These are phyloP conservation scores for Tauraco erythrolophus DNA, from an alignment of 2,113 vertebrate genomes.

Conservation along the genomic window DNA sequence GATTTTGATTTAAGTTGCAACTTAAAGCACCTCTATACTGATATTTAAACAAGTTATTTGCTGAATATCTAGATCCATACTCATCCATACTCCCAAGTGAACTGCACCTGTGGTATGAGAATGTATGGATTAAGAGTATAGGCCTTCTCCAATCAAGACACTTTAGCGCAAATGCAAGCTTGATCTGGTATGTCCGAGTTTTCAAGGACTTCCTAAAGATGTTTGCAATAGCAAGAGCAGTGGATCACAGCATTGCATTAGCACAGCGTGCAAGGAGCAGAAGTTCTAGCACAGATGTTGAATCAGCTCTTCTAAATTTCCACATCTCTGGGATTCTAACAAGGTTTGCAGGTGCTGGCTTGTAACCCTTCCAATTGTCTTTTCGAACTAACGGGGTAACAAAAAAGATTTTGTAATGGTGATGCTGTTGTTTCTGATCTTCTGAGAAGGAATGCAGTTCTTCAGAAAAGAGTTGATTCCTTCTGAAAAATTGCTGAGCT, in stretches of 20 bases:
- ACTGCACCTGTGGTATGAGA: neutral
- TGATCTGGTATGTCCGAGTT: neutral
- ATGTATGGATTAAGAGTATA: neutral
- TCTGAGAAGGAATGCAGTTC: neutral
- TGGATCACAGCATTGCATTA: neutral
- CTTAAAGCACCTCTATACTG: neutral
- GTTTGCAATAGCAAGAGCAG: neutral
- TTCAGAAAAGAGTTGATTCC: neutral
- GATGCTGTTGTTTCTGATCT: neutral
- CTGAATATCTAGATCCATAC: neutral
- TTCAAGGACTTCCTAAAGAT: neutral
- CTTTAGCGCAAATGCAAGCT: neutral
- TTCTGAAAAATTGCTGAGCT: neutral
- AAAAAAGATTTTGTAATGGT: neutral
- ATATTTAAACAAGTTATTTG: neutral
- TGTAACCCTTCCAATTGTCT: neutral
- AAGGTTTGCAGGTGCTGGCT: neutral
- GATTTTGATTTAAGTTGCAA: neutral
- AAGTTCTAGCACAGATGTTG: neutral
- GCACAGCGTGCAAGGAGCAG: neutral
- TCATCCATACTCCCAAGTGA: neutral
- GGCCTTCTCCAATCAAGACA: neutral
- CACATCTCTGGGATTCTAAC: neutral
- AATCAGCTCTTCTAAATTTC: neutral
- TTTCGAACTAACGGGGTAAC: neutral